A percentile compares a stretch with the other conserved stretches of the same genome.
Evolutionary conservation across 2,888 invertebrate genomes (phyloP).

Genomic region (Drosophila paracracens): DNA sequence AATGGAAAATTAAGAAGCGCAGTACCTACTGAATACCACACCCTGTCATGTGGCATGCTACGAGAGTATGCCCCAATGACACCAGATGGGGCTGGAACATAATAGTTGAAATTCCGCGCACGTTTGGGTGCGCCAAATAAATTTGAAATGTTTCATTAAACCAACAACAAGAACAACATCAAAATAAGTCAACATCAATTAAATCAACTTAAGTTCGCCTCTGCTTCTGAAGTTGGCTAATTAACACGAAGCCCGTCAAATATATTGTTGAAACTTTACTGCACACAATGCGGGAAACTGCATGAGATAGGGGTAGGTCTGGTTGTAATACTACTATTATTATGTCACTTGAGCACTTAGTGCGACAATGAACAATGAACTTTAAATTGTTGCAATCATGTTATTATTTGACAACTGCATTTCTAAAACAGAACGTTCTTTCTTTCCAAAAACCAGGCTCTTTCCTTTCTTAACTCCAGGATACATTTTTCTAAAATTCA

Average conservation of each 20-base stretch:
- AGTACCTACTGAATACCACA: background rate
- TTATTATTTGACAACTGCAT: background rate
- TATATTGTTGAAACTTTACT: background rate
- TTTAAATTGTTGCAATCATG: background rate
- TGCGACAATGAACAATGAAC: background rate
- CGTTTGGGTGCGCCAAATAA: conserved; percentile 53
- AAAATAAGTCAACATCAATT: conserved; percentile 33
- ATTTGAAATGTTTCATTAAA: conserved; percentile 57
- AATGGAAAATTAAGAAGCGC: conserved; percentile 2
- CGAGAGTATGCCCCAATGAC: background rate
- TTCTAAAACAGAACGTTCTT: background rate
- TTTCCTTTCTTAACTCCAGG: background rate
- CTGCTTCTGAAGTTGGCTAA: conserved; percentile 33
- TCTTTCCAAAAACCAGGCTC: fast-evolving
- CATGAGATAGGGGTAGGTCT: too few species aligned
- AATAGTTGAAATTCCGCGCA: conserved; percentile 38
- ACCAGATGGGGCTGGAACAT: background rate
- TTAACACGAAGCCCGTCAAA: conserved; percentile 34
- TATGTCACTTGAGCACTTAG: background rate
- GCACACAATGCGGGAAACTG: background rate
- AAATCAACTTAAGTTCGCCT: conserved; percentile 33
- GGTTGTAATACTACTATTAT: background rate
- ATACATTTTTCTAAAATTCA: background rate
- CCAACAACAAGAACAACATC: conserved; percentile 4
- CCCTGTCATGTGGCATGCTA: background rate